Conservation (phyloP, 2,113 vertebrate genomes). For the Arenaria interpres region DNA sequence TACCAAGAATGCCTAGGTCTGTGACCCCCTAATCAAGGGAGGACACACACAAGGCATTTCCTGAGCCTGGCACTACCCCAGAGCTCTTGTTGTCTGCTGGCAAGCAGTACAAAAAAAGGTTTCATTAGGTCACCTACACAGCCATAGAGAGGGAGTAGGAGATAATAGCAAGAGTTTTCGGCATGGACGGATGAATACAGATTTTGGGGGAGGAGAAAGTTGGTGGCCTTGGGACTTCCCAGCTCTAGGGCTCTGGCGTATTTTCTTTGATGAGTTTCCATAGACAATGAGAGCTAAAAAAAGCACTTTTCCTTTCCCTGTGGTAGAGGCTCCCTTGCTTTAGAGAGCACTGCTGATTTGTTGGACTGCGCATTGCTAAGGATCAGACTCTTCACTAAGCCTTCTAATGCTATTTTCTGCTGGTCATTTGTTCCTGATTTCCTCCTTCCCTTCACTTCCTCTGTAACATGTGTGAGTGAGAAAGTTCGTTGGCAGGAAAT, state of each 20-base stretch:
- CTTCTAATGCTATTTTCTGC: slow-evolving; percentile 19
- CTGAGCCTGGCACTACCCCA: neutral
- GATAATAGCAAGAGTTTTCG: neutral
- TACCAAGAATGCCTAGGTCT: neutral
- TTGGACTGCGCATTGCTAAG: neutral
- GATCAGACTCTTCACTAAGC: neutral
- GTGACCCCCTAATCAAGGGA: neutral
- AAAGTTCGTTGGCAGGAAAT: slow-evolving; percentile 34
- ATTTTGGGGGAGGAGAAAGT: neutral
- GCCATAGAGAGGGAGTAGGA: neutral
- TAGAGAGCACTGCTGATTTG: neutral
- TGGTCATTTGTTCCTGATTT: neutral
- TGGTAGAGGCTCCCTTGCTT: neutral
- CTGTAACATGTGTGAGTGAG: neutral
- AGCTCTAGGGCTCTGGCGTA: neutral
- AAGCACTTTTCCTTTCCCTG: neutral
- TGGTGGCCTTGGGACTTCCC: neutral
- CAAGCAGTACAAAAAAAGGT: neutral
- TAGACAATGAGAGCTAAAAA: neutral
- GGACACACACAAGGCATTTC: neutral
- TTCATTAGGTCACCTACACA: neutral
- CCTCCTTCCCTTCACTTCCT: neutral
- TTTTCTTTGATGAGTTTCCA: neutral
- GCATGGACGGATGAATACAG: neutral
- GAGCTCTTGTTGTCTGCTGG: neutral